Evolutionary conservation across 2,113 vertebrate species (phyloP).

Genomic region (Phalacrocorax aristotelis): DNA sequence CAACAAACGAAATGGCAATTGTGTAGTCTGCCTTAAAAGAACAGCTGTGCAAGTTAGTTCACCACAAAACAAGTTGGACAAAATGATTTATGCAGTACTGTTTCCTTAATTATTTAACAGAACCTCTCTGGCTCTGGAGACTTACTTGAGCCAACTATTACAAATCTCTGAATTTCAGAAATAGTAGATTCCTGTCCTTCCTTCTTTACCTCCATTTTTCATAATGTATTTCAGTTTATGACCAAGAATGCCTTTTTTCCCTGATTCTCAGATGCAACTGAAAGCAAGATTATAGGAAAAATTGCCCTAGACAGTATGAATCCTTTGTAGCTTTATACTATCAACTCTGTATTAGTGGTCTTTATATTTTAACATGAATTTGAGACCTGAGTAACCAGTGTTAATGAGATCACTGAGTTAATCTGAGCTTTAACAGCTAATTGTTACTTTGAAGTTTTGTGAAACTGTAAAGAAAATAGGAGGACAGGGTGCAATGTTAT

Average conservation of each 20-base stretch:
- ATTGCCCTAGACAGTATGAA: neutral
- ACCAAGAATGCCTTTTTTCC: neutral
- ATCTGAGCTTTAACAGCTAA: neutral
- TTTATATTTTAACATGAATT: neutral
- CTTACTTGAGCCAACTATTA: slow-evolving; percentile 25
- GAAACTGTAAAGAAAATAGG: neutral
- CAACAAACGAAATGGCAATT: neutral
- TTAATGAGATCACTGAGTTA: neutral
- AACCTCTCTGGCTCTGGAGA: slow-evolving; percentile 11
- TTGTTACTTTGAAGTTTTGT: neutral
- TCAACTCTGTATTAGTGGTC: neutral
- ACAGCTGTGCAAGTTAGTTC: slow-evolving; percentile 17
- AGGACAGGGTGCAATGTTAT: neutral
- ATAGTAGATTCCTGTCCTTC: neutral
- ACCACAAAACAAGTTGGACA: neutral
- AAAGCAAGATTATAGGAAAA: neutral
- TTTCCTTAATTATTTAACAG: slow-evolving; percentile 55
- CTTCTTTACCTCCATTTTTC: slow-evolving; percentile 8
- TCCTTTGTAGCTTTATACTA: neutral
- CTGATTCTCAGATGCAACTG: neutral
- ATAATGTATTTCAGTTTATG: neutral
- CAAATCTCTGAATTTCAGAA: slow-evolving; percentile 32
- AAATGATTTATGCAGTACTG: slow-evolving; percentile 44
- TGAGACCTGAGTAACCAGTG: neutral
- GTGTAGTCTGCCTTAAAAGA: slow-evolving; percentile 33